Base-by-base conservation (phyloP, 1,140 invertebrate genomes). In the Chymomyza costata region DNA sequence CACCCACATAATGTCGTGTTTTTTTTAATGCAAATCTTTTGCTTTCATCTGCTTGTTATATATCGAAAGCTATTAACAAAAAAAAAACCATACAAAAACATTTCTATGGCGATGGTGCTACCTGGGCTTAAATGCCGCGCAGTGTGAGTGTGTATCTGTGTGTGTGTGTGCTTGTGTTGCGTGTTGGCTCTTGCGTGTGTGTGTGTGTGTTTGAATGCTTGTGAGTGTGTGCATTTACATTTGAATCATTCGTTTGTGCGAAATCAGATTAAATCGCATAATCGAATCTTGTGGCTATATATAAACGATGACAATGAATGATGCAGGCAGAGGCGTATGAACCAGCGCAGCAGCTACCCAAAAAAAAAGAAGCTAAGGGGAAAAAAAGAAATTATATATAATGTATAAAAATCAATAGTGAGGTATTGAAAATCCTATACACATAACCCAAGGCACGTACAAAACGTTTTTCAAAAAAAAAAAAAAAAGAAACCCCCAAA, bases 231-330 rank as follows among this genome's bases (percentile, higher is more conserved):
- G 31, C 65, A 80, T 80, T 80, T 80, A 74, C 73, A 80, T 80
- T 80, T 80, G 73, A 80, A 80, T 80, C 74, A 80, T 80, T 80
- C 73, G 73, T 80, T 80, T 80, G 74, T 80, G 74, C 74, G 60
- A 81, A 80, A 80, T 80, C 73, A 80, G 73, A 80, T 80, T 80
- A 80, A 80, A 80, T 80, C 74, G 73, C 48, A 80, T 80, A 80
- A 80, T 80, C 73, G 73, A 80, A 80, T 80, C 74, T 80, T 65
- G 53, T 78, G n/a, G 73, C 55, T 61, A 67, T 71, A 61, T 62
- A 61, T 68, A 78, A 80, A 56, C 54, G 73, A 73, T 80, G 73
- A 80, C 73, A 80, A 81, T 81, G 73, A 65, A 47, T 46, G 48
- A 73, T 68, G 63, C 74, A 68, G 74, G 63, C 73, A 51, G 53